Conservation (phyloP, 2,113 vertebrate genomes). For the Hippocampus comes region DNA sequence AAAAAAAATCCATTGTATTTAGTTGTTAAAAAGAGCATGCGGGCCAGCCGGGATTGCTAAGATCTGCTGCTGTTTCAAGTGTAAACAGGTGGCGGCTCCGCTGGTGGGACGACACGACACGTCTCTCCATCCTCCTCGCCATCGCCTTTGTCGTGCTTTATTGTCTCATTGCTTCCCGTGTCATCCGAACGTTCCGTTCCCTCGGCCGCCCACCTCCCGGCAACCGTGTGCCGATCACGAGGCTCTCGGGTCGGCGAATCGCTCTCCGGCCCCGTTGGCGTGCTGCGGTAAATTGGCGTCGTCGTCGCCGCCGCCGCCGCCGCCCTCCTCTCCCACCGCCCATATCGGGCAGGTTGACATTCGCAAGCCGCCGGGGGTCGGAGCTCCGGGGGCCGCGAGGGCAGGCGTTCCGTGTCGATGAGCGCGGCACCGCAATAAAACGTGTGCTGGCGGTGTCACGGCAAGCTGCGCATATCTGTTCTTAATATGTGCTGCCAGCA, state of each 20-base stretch:
- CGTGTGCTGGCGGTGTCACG: conserved; percentile 21
- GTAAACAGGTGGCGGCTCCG: conserved; percentile 27
- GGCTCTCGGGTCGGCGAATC: conserved; percentile 68
- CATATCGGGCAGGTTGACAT: conserved; percentile 68
- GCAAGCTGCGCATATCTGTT: too few relatives aligned
- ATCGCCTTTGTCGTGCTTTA: background rate
- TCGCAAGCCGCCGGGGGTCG: conserved; percentile 66
- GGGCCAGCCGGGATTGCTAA: background rate
- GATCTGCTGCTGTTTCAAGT: background rate
- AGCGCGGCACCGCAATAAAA: conserved; percentile 42
- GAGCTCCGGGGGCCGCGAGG: conserved; percentile 39
- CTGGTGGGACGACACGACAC: conserved; percentile 5
- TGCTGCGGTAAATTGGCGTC: conserved; percentile 71
- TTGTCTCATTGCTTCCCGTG: conserved; percentile 38
- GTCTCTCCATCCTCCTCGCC: conserved; percentile 16
- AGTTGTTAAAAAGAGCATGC: background rate
- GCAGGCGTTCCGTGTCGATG: conserved; percentile 57
- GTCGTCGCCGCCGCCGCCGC: conserved; percentile 62
- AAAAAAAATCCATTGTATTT: background rate
- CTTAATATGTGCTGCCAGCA: background rate
- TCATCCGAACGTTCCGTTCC: conserved; percentile 41
- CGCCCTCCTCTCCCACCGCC: conserved; percentile 54
- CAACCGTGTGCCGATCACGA: conserved; percentile 75
- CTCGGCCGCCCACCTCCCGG: conserved; percentile 41
- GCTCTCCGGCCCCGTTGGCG: conserved; percentile 68